Evolutionary conservation across 2,797 vertebrate species (phyloP), one percentile per base, ranked within the genome.

Genomic region (Streptopelia turtur): DNA sequence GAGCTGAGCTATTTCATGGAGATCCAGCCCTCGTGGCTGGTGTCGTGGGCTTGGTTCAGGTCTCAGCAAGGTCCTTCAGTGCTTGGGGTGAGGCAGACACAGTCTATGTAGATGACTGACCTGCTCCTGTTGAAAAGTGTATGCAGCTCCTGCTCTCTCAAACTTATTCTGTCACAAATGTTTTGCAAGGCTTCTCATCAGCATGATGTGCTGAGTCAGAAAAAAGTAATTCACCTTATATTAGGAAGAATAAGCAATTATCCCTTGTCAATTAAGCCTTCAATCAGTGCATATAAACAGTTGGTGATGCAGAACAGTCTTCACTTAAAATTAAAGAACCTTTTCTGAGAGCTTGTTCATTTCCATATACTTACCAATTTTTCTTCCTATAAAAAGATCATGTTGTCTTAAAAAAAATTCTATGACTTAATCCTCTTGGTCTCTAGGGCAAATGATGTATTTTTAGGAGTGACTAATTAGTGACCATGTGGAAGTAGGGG

Each of bases 241-340:
- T 96, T 90, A 88, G 82, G 74, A 81, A 95, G 94, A 97, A 95
- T 94, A 89, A 94, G 95, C 87, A 95, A 96, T 97, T 95, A 95
- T 75, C 72, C 64, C 82, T 82, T 95, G 87, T 92, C 90, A 96
- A 88, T 95, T 95, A 92, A 64, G 76, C 22, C 66, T 85, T 95
- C 92, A 95, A 82, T 95, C 94, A 95, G 92, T 69, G 82, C 79
- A 28, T 89, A 83, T 91, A 94, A 95, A 92, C 93, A 94, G 79
- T 93, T 96, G 95, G 90, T 83, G 76, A 74, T 92, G 82, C 60
- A 91, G 87, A 96, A 64, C 55, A 80, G 91, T 66, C 84, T 82
- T 94, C 64, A 56, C 79, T 95, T 96, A 93, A 94, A 96, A 91
- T 95, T 84, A 96, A 84, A 89, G 90, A 92, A 95, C 69, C 87